A percentile compares a stretch with the other conserved stretches of the same genome.
Evolutionary conservation across 2,888 invertebrate genomes (phyloP).

Genomic region (Nomada lathburiana): DNA sequence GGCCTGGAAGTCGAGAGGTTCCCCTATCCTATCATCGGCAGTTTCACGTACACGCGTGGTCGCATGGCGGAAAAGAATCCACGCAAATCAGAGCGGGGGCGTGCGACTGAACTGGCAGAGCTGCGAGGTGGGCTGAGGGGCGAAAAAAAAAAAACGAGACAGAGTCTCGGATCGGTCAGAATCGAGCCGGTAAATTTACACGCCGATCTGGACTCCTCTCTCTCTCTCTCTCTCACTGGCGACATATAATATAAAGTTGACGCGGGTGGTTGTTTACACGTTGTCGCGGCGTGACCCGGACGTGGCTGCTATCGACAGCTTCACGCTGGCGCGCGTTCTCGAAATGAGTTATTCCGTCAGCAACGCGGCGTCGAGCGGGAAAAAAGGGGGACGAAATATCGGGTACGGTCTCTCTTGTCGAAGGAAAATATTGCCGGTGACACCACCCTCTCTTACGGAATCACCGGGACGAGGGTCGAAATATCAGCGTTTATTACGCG

Average conservation of each 20-base stretch:
- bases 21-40: conserved; percentile 57
- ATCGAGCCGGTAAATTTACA: conserved; percentile 52
- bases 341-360: conserved; percentile 75
- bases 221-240: conserved; percentile 24
- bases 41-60: conserved; percentile 44
- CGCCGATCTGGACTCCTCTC: conserved; percentile 14
- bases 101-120: conserved; percentile 30
- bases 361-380: conserved; percentile 38
- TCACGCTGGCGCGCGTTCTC: conserved; percentile 75
- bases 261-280: conserved; percentile 78
- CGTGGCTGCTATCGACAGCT: conserved; percentile 80
- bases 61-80: conserved; percentile 37
- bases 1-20: conserved; percentile 51
- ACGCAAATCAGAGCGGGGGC: conserved; percentile 29
- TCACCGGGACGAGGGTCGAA: conserved; percentile 61
- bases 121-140: conserved; percentile 30
- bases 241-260: conserved; percentile 70
- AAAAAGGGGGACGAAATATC: conserved; percentile 52
- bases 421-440: conserved; percentile 74
- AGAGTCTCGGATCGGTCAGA: conserved; percentile 36
- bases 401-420: conserved; percentile 64
- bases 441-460: conserved; percentile 64
- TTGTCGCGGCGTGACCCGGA: conserved; percentile 71
- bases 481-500: conserved; percentile 70
- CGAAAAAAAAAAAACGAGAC: conserved; percentile 54